Evolutionary conservation across 2,797 vertebrate genomes (phyloP), one percentile per base, ranked within the genome.

Genomic region (Chiloscyllium punctatum): DNA sequence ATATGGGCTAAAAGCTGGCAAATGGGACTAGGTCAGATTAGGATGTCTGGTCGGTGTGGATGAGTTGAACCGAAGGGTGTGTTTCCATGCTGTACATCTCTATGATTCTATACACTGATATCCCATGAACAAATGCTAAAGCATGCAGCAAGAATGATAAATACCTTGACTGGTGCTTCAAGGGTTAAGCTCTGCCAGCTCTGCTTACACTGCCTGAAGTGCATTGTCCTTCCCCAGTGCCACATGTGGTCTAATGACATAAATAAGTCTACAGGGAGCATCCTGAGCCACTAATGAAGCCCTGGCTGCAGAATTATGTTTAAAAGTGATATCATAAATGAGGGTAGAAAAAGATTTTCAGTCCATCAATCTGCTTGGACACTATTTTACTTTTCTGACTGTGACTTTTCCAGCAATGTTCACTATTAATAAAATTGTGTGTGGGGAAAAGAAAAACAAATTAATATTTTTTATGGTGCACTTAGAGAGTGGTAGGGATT

Each of bases 261-360:
- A 77, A 95, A 74, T 95, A 95, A 95, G 94, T 95, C 94, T 95
- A n/a, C 94, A n/a, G 94, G 94, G 94, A 95, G 27, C 6, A 95
- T 53, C 27, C 94, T 30, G 27, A 69, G 94, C 13, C 1, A 57
- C 71, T 51, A 95, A 74, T 95, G 48, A 95, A 95, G 48, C 69
- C 4, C 5, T 9, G 6, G n/a, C 18, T 94, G 74, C 42, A 72
- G 74, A 77, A 95, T 77, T 72, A 95, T n/a, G 30, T 77, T 48
- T 53, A 74, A 95, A 77, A 95, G 48, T 18, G 66, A 68, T 68
- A 92, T 92, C 66, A 92, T n/a, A 21, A 92, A 42, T 92, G 66
- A 42, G 66, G 18, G n/a, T 42, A 92, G 90, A 42, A 69, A 62
- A 66, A 62, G 8, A 92, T 92, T 92, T 92, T 42, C 90, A 92